phyloP scores from a whole-genome alignment of 2,113 vertebrate species.

The Oceanodroma tethys region DNA sequence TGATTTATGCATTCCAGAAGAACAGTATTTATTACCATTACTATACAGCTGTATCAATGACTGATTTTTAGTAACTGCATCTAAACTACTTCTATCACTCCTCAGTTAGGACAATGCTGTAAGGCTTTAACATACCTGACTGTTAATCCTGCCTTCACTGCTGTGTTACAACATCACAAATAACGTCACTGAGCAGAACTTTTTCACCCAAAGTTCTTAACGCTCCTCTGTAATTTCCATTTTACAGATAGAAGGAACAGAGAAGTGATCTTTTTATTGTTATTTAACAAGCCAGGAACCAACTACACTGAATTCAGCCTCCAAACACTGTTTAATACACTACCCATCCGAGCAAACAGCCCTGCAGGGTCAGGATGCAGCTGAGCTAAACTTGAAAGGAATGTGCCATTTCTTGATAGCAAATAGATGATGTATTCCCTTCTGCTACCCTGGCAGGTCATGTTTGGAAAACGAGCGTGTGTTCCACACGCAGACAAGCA shows the following conservation, averaged over 20 bases:
- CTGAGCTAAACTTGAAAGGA: background rate
- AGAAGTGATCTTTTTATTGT: background rate
- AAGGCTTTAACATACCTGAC: background rate
- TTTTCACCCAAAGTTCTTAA: background rate
- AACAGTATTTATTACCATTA: background rate
- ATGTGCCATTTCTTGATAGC: too few relatives aligned
- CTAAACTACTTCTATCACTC: background rate
- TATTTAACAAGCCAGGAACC: background rate
- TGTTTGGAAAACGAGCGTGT: rapidly evolving
- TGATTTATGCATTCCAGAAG: background rate
- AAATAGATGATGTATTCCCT: background rate
- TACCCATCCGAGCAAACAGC: background rate
- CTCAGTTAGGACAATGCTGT: background rate
- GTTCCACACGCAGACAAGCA: background rate
- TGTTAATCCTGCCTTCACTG: background rate
- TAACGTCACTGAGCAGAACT: background rate
- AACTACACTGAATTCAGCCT: background rate
- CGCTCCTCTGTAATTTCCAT: background rate
- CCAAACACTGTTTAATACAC: too few relatives aligned
- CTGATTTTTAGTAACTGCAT: background rate
- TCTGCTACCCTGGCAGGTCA: background rate
- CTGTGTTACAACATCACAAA: background rate
- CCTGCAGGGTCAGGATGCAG: background rate
- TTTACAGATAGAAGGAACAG: background rate
- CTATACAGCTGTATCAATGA: background rate